Evolutionary conservation across 2,113 vertebrate genomes (phyloP), one percentile per base, ranked within the genome.

Genomic region (Ophiodon elongatus): DNA sequence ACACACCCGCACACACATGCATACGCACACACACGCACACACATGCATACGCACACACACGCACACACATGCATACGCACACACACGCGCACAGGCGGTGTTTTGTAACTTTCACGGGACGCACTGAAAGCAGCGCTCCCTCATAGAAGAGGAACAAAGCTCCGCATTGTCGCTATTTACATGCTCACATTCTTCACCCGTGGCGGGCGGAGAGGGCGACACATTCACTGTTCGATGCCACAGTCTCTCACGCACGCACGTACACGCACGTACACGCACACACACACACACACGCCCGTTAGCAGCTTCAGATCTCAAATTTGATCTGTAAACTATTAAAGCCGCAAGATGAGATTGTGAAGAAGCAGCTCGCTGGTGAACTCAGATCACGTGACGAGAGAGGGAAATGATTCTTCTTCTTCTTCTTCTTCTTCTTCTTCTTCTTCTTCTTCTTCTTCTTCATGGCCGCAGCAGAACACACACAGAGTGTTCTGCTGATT

Each of bases 121-220:
- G 45, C 78, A 6, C 27, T 70, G 43, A 81, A 41, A 81, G 39
- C 66, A 75, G 59, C 73, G 6, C 62, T 3, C 50, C n/a, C 50
- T 27, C 6, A 57, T 33, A 2, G n/a, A n/a, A 67, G 45, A 41
- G 75, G 67, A 85, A 91, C 78, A 91, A 84, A 88, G 85, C 66
- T 50, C 13, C 6, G 66, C 63, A 69, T 81, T 86, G 82, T 82
- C 8, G 71, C 65, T 79, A 80, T 92, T 85, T 84, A 90, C 87
- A 87, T 37, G 73, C 81, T 81, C 56, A 27, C 54, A 64, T 89
- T 82, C 73, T 84, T 86, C 82, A 74, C 15, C 70, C 76, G 19
- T 65, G 50, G 82, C 43, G 11, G 33, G n/a, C 52, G 14, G 67
- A 71, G 80, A 21, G 19, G n/a, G 56, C 3, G 33, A 23, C 43